These are phyloP conservation scores for Crossaster papposus DNA, from an alignment of 53 echinoderm and acorn worm species.

Conservation along the genomic window DNA sequence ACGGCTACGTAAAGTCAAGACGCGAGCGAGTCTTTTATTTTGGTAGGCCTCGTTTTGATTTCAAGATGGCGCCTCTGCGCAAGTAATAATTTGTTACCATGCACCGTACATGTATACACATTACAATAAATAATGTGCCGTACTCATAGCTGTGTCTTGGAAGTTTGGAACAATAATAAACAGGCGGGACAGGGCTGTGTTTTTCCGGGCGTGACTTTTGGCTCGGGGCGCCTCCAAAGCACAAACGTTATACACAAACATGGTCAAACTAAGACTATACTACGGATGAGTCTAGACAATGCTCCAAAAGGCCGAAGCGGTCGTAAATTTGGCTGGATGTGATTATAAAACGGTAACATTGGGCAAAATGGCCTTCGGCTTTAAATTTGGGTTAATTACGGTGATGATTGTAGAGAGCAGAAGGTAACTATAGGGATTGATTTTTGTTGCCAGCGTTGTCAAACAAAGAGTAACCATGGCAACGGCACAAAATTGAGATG, in stretches of 20 bases:
- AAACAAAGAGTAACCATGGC: not conserved
- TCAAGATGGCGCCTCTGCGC: no score
- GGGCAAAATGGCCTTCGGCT: not conserved
- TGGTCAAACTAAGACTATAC: not conserved
- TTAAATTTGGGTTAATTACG: not conserved
- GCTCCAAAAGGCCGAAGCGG: not conserved
- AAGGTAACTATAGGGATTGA: not conserved
- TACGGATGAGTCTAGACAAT: not conserved
- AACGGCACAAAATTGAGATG: not conserved
- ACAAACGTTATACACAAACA: conserved; percentile 7
- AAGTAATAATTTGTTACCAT: no score
- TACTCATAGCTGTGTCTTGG: not conserved
- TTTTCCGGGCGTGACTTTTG: conserved; percentile 18
- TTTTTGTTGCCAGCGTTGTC: not conserved
- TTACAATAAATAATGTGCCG: not conserved
- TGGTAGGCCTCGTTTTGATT: no score
- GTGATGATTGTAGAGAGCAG: not conserved
- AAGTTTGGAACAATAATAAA: no score
- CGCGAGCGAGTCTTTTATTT: no score
- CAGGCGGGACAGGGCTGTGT: not conserved
- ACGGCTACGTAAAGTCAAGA: no score
- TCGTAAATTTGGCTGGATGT: not conserved
- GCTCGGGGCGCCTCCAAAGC: not conserved
- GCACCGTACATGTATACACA: not conserved
- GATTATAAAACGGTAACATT: not conserved